Evolutionary conservation across 2,113 vertebrate species (phyloP), one percentile per base, ranked within the genome.

Genomic region (Ovibos moschatus): DNA sequence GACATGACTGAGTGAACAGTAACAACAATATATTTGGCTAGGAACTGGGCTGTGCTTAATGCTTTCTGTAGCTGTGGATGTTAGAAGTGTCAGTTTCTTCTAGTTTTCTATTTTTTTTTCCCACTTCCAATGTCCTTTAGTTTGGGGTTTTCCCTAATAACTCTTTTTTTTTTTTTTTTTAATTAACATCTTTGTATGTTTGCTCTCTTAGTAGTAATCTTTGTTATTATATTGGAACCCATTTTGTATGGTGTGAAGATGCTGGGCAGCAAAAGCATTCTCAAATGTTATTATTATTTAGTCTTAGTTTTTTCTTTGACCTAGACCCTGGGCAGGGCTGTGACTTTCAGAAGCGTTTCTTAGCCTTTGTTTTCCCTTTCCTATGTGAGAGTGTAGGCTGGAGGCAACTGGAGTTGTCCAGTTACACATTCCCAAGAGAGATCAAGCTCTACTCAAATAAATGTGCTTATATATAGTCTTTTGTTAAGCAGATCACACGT

Each of bases 251-350:
- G 45, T 28, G 4, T 8, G 33, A 53, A 89, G 67, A 23, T 30
- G 3, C 11, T 67, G 33, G 19, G 28, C 7, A 85, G 0, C 11
- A 10, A 58, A 89, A 67, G 17, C 57, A 67, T 90, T 67, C 7
- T 79, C 58, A 21, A n/a, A 58, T 33, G 5, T 30, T 45, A 10
- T 28, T 60, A 27, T 25, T 8, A n/a, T 15, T 89, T 55, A 85
- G 76, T 57, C 25, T 71, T 90, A 33, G 5, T 21, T 64, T 21
- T 57, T 11, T 78, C 33, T 27, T 74, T 12, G 2, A 8, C 2
- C 28, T 51, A 5, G 2, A 7, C 12, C 9, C 47, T 28, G 25
- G 0, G 1, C 25, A 45, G 30, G 13, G 7, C 25, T 51, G 9
- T 89, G 57, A 51, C 14, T 51, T 51, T 76, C 27, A 19, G 28